Conservation (phyloP, 2,888 invertebrate genomes). For the Orthosia gothica region DNA sequence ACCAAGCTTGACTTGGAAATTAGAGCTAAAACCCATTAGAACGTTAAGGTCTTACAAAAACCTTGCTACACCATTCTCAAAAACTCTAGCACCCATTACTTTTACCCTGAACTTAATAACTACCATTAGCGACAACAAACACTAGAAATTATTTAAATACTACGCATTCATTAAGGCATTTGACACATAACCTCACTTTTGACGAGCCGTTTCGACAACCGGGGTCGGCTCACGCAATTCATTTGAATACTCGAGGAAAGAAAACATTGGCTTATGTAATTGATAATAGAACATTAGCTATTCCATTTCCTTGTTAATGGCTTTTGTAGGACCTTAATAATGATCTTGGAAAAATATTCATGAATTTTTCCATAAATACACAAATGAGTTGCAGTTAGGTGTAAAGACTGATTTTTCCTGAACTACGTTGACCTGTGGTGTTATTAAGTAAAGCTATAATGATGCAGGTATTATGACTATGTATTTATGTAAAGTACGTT, state of each 20-base stretch:
- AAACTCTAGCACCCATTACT: conserved; percentile 41
- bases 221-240: conserved; percentile 73
- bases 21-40: not conserved
- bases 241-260: conserved; percentile 78
- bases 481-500: conserved; percentile 54
- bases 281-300: conserved; percentile 65
- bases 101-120: conserved; percentile 57
- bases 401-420: conserved; percentile 7
- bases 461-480: conserved; percentile 31
- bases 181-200: conserved; percentile 70
- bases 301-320: conserved; percentile 65
- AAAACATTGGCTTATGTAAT: conserved; percentile 75
- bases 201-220: conserved; percentile 66
- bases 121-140: conserved; percentile 61
- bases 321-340: conserved; percentile 52
- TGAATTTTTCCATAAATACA: conserved; percentile 14
- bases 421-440: conserved; percentile 16
- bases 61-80: conserved; percentile 13
- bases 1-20: not conserved
- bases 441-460: conserved; percentile 38
- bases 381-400: conserved; percentile 9
- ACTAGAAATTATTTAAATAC: conserved; percentile 70
- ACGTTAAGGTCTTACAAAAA: conserved; percentile 15
- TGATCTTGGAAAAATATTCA: conserved; percentile 39
- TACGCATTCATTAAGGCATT: conserved; percentile 69